These are phyloP conservation scores for Stenopsyche tienmushanensis DNA, from an alignment of 1,140 invertebrate species.

Conservation along the genomic window DNA sequence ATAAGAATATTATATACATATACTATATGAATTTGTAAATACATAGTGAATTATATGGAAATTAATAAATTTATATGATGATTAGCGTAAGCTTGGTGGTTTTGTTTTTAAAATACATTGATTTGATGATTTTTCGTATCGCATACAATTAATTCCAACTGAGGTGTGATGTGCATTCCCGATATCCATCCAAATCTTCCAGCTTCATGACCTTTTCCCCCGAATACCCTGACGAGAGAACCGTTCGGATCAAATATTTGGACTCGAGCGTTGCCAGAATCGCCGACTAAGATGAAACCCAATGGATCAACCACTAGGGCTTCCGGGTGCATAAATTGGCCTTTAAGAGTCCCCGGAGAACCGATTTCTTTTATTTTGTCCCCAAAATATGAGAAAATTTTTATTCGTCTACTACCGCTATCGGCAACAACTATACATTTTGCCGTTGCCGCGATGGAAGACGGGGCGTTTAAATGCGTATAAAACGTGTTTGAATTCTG, in stretches of 20 bases:
- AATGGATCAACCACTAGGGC: constrained; percentile 68
- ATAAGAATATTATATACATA: no score
- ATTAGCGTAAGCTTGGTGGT: neutral
- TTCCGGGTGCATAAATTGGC: constrained; percentile 67
- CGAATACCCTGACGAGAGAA: constrained; percentile 64
- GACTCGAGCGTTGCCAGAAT: constrained; percentile 74
- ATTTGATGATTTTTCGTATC: constrained; percentile 72
- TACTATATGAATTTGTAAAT: no score
- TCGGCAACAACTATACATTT: constrained; percentile 62
- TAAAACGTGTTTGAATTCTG: constrained; percentile 44
- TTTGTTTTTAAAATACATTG: constrained; percentile 62
- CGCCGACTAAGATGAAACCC: constrained; percentile 74
- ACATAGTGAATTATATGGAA: neutral
- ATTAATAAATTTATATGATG: constrained; percentile 14
- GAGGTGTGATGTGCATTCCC: constrained; percentile 64
- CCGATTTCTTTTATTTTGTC: constrained; percentile 59
- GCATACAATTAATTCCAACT: constrained; percentile 66
- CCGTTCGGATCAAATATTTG: constrained; percentile 71
- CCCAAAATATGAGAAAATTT: constrained; percentile 58
- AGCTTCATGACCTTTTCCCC: constrained; percentile 58
- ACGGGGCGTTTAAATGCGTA: constrained; percentile 67
- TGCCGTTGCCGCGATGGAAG: constrained; percentile 63
- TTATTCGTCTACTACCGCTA: constrained; percentile 67
- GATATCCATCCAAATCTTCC: constrained; percentile 72
- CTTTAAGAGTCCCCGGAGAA: constrained; percentile 60